Percentiles rank a stretch among this genome's conserved stretches.
Evolutionary conservation across 2,888 invertebrate genomes (phyloP).

Genomic region (Hanleya hanleyi): DNA sequence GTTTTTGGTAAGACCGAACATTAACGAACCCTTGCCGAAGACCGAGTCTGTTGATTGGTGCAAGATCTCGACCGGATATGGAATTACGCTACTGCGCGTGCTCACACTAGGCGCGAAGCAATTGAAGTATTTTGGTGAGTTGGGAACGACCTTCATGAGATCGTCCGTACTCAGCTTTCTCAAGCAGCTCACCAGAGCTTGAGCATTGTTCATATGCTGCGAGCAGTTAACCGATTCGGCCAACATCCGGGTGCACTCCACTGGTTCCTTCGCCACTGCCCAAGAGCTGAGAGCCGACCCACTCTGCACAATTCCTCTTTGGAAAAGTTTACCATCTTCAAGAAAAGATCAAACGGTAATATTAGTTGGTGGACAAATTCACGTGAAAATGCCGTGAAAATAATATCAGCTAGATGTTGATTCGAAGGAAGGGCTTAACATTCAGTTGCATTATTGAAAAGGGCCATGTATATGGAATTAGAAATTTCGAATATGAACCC

Average conservation of each 20-base stretch:
- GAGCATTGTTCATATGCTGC: slow-evolving; percentile 5
- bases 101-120: slow-evolving; percentile 37
- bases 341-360: slow-evolving; percentile 7
- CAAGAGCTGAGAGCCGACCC: slow-evolving; percentile 77
- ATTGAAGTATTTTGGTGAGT: slow-evolving; percentile 34
- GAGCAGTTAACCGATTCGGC: slow-evolving; percentile 43
- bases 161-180: slow-evolving; percentile 82
- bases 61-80: neutral
- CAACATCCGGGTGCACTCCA: slow-evolving; percentile 33
- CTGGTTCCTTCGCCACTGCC: slow-evolving; percentile 42
- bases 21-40: slow-evolving; percentile 31
- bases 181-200: slow-evolving; percentile 32
- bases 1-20: slow-evolving; percentile 43
- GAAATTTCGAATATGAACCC: no score
- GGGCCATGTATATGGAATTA: no score
- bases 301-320: slow-evolving; percentile 92
- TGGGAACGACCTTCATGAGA: slow-evolving; percentile 26
- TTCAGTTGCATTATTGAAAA: no score
- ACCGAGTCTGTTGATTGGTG: slow-evolving; percentile 10
- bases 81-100: slow-evolving; percentile 3
- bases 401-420: no score
- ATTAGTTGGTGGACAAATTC: no score
- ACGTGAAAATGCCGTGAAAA: no score
- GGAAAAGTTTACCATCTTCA: slow-evolving; percentile 65
- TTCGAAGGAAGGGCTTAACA: no score